These are phyloP conservation scores for Heliconius cydno DNA, from an alignment of 2,888 invertebrate species.

Conservation along the genomic window DNA sequence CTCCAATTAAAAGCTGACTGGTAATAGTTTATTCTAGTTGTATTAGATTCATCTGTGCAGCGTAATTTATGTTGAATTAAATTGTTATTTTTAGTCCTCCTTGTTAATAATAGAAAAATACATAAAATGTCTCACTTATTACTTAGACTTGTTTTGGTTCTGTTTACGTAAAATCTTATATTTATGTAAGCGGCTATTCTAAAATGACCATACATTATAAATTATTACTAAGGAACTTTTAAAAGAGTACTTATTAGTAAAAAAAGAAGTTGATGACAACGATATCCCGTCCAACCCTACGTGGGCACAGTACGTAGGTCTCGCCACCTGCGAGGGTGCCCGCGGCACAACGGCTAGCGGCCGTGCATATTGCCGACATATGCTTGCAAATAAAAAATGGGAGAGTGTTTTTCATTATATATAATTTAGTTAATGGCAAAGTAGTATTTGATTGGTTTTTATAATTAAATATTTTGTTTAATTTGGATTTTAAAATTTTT, in stretches of 20 bases:
- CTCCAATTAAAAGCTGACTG: slow-evolving; percentile 76
- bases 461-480: background rate
- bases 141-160: background rate
- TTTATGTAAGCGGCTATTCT: background rate
- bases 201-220: background rate
- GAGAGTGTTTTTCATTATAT: slow-evolving; percentile 31
- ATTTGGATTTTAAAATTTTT: background rate
- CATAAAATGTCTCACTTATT: background rate
- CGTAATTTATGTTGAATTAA: background rate
- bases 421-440: slow-evolving; percentile 20
- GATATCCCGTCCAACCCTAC: slow-evolving; percentile 50
- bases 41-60: slow-evolving; percentile 8
- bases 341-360: slow-evolving; percentile 62
- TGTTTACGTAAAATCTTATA: background rate
- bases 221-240: background rate
- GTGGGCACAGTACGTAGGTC: slow-evolving; percentile 51
- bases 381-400: slow-evolving; percentile 53
- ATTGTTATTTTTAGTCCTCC: background rate
- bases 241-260: slow-evolving; percentile 1
- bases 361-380: slow-evolving; percentile 45
- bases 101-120: background rate
- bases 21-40: slow-evolving; percentile 43
- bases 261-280: slow-evolving; percentile 33
- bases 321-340: slow-evolving; percentile 53
- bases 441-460: slow-evolving; percentile 1